phyloP scores from a whole-genome alignment of 2,888 invertebrate genomes.

The Quadriops clusia region DNA sequence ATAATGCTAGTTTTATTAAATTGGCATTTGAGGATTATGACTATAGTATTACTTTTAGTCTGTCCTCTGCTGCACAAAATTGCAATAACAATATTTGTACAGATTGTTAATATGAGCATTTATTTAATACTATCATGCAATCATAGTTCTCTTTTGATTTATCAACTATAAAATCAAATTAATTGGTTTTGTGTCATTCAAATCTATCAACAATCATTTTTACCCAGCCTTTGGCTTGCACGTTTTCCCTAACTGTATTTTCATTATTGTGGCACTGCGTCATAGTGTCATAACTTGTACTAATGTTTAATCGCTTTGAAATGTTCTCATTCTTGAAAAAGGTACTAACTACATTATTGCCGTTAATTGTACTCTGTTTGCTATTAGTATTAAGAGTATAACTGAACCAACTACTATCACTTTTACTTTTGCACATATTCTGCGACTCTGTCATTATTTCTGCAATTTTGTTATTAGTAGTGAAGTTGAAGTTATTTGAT shows the following conservation, averaged over 20 bases:
- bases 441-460: constrained; percentile 5
- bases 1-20: no score
- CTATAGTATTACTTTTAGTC: no score
- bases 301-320: no score
- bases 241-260: constrained; percentile 8
- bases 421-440: no score
- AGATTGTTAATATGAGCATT: neutral
- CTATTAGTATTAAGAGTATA: constrained; percentile 7
- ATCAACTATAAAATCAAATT: constrained; percentile 5
- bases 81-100: constrained; percentile 1
- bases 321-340: no score
- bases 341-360: no score
- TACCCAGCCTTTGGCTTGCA: constrained; percentile 51
- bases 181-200: constrained; percentile 38
- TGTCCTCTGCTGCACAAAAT: no score
- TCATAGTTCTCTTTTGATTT: constrained; percentile 1
- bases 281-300: no score
- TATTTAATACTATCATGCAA: no score
- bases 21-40: no score
- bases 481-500: constrained; percentile 10
- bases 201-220: constrained; percentile 63
- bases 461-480: constrained; percentile 6
- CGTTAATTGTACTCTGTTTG: no score
- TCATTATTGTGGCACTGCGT: constrained; percentile 5
- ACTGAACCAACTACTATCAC: constrained; percentile 7